Conservation (phyloP, 2,888 invertebrate species). For the Agrilus cyanescens region DNA sequence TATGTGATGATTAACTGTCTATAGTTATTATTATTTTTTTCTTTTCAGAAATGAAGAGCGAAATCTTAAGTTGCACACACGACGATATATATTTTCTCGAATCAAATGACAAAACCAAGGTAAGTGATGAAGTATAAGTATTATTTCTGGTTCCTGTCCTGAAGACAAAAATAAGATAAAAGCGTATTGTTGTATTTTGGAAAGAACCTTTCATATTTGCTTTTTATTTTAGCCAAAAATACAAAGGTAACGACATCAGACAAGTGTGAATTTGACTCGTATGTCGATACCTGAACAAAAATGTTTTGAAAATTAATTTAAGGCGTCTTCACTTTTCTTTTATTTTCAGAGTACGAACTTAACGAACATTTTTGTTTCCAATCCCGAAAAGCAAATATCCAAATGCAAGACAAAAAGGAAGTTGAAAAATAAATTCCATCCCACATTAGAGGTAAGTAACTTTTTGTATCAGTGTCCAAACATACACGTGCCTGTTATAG, state of each 20-base stretch:
- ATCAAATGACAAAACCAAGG: constrained; percentile 31
- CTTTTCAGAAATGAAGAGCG: constrained; percentile 29
- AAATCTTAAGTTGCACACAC: constrained; percentile 29
- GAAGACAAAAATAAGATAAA: too few relatives aligned
- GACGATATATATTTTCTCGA: constrained; percentile 32
- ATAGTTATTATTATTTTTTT: constrained; percentile 1
- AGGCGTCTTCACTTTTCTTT: too few relatives aligned
- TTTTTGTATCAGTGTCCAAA: too few relatives aligned
- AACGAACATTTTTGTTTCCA: constrained; percentile 32
- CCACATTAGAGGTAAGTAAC: constrained; percentile 31
- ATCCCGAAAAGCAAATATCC: constrained; percentile 30
- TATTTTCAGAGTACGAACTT: constrained; percentile 29
- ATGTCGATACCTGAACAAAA: too few relatives aligned
- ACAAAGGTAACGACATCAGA: too few relatives aligned
- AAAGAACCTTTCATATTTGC: too few relatives aligned
- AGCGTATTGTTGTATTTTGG: too few relatives aligned
- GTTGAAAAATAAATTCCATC: constrained; percentile 33
- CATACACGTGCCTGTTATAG: too few relatives aligned
- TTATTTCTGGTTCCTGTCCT: not conserved
- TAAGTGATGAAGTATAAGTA: constrained; percentile 15
- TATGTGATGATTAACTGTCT: too few relatives aligned
- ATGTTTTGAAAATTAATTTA: too few relatives aligned
- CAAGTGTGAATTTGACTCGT: not conserved
- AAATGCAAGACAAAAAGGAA: constrained; percentile 33
- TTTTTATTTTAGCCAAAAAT: too few relatives aligned